Percentiles rank a stretch among this genome's conserved stretches.
Conservation (phyloP, 1,140 invertebrate species). For the Nephila pilipes region DNA sequence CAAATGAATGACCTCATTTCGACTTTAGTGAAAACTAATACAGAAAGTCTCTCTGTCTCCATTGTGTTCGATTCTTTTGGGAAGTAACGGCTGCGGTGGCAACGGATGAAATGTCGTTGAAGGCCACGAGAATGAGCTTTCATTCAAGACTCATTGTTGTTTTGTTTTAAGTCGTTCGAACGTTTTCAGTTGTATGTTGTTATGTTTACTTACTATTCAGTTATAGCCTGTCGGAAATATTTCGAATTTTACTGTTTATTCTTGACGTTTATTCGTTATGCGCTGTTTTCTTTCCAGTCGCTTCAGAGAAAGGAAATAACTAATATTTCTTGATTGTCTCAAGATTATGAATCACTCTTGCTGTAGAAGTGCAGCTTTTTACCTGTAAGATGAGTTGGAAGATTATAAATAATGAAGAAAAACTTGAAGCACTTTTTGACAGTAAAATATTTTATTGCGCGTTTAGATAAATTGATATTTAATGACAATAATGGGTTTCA, state of each 20-base stretch:
- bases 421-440: neutral
- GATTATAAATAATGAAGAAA: neutral
- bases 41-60: neutral
- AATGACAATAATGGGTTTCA: no score
- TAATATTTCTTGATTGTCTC: slow-evolving; percentile 1
- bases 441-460: no score
- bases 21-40: neutral
- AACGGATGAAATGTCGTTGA: slow-evolving; percentile 3
- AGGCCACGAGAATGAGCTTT: slow-evolving; percentile 53
- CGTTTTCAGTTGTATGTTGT: neutral
- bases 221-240: slow-evolving; percentile 33
- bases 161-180: slow-evolving; percentile 19
- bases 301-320: neutral
- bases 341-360: neutral
- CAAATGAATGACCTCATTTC: neutral
- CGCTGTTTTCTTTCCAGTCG: slow-evolving; percentile 12
- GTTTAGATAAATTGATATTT: no score
- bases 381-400: no score
- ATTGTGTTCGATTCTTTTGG: slow-evolving; percentile 39
- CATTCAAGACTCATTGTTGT: neutral
- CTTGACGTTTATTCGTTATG: neutral
- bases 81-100: slow-evolving; percentile 29
- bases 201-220: slow-evolving; percentile 37
- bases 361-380: neutral
- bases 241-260: slow-evolving; percentile 40